These are phyloP conservation scores for Ips typographus DNA, from an alignment of 1,140 invertebrate species.

Conservation along the genomic window DNA sequence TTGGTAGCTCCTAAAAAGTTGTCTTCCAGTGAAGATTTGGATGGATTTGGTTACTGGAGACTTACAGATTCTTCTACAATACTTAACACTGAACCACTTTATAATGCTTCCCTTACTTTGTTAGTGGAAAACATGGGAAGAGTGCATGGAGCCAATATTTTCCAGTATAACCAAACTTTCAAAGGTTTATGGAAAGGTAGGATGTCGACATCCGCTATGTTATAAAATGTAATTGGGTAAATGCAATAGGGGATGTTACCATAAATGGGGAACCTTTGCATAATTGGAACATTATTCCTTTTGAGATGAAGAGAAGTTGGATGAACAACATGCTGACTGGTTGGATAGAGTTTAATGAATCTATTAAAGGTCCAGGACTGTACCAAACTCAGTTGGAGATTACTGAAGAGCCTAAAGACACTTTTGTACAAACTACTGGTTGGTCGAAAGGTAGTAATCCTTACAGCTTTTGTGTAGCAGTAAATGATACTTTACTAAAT, in stretches of 20 bases:
- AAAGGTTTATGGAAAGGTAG: constrained; percentile 58
- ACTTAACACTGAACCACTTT: constrained; percentile 34
- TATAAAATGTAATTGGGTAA: neutral
- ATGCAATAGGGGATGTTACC: constrained; percentile 43
- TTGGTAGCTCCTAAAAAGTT: constrained; percentile 48
- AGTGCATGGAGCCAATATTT: constrained; percentile 57
- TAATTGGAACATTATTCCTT: constrained; percentile 56
- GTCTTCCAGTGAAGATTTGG: constrained; percentile 43
- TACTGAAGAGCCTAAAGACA: constrained; percentile 37
- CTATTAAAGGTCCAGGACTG: constrained; percentile 42
- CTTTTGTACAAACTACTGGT: constrained; percentile 50
- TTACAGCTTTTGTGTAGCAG: neutral
- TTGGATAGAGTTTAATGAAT: constrained; percentile 21
- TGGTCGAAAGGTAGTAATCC: constrained; percentile 55
- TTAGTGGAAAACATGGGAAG: constrained; percentile 63
- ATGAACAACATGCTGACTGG: constrained; percentile 35
- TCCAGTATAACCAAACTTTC: constrained; percentile 46
- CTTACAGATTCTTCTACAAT: constrained; percentile 45
- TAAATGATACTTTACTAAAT: neutral
- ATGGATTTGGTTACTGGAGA: constrained; percentile 54
- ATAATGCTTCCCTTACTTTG: constrained; percentile 53
- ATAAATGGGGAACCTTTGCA: constrained; percentile 51
- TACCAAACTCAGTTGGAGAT: constrained; percentile 39
- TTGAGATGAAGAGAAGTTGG: constrained; percentile 57
- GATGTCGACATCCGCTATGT: constrained; percentile 15